These are phyloP conservation scores for Oncorhynchus tshawytscha DNA, from an alignment of 2,113 vertebrate species.

Conservation along the genomic window DNA sequence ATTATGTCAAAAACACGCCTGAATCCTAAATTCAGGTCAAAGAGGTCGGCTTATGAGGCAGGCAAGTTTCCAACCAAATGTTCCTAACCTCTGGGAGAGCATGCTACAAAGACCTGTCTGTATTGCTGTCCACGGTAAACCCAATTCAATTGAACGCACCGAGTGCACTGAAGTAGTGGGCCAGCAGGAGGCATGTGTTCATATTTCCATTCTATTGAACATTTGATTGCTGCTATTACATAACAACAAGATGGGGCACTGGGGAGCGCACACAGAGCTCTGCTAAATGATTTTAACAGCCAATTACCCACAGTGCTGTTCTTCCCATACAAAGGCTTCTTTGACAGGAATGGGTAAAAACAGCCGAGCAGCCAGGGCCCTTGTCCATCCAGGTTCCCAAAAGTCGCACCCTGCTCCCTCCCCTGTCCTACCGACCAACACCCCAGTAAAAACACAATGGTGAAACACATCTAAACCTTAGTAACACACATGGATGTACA, in stretches of 20 bases:
- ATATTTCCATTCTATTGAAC: slow-evolving; percentile 27
- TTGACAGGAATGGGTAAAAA: slow-evolving; percentile 34
- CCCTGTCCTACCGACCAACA: not conserved
- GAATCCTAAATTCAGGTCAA: not conserved
- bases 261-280: not conserved
- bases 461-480: not conserved
- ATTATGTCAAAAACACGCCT: not conserved
- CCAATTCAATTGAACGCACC: not conserved
- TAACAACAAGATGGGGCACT: slow-evolving; percentile 13
- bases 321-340: slow-evolving; percentile 52
- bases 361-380: not conserved
- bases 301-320: slow-evolving; percentile 35
- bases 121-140: not conserved
- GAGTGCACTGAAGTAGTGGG: not conserved
- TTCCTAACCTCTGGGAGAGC: not conserved
- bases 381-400: slow-evolving; percentile 15
- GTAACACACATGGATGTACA: not conserved
- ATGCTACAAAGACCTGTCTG: not conserved
- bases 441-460: not conserved
- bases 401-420: not conserved
- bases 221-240: slow-evolving; percentile 24
- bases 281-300: slow-evolving; percentile 28
- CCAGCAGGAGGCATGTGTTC: not conserved
- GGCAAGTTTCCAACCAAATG: not conserved
- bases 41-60: not conserved